phyloP scores from a whole-genome alignment of 2,888 invertebrate species.

The Lapara coniferarum region DNA sequence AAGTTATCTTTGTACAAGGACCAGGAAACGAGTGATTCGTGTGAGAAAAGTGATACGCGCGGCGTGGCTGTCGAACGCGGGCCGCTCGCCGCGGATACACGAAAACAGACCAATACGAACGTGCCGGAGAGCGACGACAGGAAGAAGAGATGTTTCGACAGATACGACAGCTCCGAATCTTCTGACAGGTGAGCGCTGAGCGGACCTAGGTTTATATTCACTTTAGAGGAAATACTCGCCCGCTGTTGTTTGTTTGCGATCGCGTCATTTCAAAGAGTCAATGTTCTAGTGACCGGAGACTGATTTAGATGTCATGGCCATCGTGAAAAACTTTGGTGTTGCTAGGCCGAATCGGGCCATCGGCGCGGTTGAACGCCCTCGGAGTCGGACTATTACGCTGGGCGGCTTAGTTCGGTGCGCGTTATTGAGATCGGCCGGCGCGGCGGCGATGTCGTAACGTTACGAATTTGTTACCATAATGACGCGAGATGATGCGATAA shows the following conservation, averaged over 20 bases:
- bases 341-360: constrained; percentile 55
- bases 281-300: constrained; percentile 82
- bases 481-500: constrained; percentile 33
- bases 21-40: constrained; percentile 79
- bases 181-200: constrained; percentile 94
- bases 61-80: constrained; percentile 74
- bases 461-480: constrained; percentile 38
- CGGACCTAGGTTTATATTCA: constrained; percentile 49
- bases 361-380: constrained; percentile 77
- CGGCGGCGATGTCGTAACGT: constrained; percentile 50
- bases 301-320: constrained; percentile 82
- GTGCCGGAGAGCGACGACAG: constrained; percentile 82
- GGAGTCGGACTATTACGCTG: constrained; percentile 60
- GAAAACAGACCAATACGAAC: constrained; percentile 66
- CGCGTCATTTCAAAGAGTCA: constrained; percentile 69
- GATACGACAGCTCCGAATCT: constrained; percentile 96
- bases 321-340: constrained; percentile 69
- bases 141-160: constrained; percentile 94
- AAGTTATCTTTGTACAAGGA: constrained; percentile 79
- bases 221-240: constrained; percentile 32
- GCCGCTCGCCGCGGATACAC: constrained; percentile 67
- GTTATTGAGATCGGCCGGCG: constrained; percentile 57
- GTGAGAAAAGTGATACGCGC: constrained; percentile 82
- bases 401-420: constrained; percentile 53
- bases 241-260: constrained; percentile 57